Evolutionary conservation across 2,113 vertebrate species (phyloP).

Genomic region (Cyanoramphus novaezelandiae): DNA sequence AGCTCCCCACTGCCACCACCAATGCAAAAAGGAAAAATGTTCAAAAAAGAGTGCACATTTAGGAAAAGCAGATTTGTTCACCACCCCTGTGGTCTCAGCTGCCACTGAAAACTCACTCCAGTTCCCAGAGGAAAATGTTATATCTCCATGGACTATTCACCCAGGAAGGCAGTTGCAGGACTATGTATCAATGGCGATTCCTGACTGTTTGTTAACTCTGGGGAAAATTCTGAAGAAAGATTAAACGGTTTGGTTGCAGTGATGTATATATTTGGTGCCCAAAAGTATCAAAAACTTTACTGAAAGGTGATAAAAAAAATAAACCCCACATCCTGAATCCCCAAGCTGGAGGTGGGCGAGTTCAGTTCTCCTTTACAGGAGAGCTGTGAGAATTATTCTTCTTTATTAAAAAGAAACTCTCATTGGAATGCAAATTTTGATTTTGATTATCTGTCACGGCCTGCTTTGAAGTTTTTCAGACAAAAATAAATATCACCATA

Average conservation of each 20-base stretch:
- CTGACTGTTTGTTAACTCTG: not conserved
- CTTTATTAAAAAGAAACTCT: slow-evolving; percentile 73
- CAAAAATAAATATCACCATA: slow-evolving; percentile 85
- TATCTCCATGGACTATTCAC: not conserved
- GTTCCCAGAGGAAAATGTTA: not conserved
- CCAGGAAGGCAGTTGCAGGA: not conserved
- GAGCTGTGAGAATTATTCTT: slow-evolving; percentile 76
- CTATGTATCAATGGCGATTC: not conserved
- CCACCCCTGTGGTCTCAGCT: not conserved
- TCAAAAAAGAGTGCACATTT: rapidly evolving
- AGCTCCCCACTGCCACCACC: not conserved
- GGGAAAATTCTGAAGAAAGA: not conserved
- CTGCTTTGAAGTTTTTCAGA: slow-evolving; percentile 86
- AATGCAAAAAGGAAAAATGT: not conserved
- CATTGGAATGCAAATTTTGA: slow-evolving; percentile 85
- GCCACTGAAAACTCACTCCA: not conserved
- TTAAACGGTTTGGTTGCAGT: rapidly evolving
- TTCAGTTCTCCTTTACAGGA: slow-evolving; percentile 58
- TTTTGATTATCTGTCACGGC: slow-evolving; percentile 84
- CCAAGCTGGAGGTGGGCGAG: slow-evolving; percentile 14
- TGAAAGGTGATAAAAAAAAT: not conserved
- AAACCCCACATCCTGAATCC: not conserved
- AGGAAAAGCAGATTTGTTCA: not conserved
- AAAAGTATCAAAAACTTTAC: not conserved
- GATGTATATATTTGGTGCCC: not conserved